Percentiles rank a stretch among this genome's conserved stretches.
Evolutionary conservation across 2,113 vertebrate genomes (phyloP).

Genomic region (Callocephalon fimbriatum): DNA sequence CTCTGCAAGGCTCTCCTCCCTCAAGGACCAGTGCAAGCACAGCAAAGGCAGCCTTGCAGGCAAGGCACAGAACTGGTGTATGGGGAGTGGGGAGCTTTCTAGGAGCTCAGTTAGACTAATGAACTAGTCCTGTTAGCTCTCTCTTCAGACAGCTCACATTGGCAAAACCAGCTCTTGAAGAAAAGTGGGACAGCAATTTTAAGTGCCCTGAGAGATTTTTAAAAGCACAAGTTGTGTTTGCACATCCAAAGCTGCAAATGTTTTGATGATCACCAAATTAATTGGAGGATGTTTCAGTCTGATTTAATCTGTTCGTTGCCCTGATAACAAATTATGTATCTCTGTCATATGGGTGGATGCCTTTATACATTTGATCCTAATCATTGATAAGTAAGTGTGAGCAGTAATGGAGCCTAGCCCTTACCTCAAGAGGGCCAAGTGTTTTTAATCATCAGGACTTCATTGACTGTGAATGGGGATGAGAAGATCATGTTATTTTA

Average conservation of each 20-base stretch:
- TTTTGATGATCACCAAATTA: slow-evolving; percentile 14
- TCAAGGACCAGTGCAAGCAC: background rate
- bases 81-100: background rate
- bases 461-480: background rate
- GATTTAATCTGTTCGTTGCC: background rate
- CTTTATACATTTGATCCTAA: background rate
- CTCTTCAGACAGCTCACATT: background rate
- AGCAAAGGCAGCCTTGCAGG: background rate
- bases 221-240: background rate
- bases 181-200: background rate
- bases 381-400: background rate
- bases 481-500: background rate
- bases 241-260: background rate
- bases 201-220: background rate
- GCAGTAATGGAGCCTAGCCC: background rate
- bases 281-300: background rate
- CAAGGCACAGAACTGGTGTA: background rate
- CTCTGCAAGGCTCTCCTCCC: background rate
- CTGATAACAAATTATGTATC: background rate
- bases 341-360: background rate
- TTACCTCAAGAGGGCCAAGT: background rate
- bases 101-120: background rate
- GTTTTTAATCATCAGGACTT: background rate
- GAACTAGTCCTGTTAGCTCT: background rate
- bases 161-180: background rate